Evolutionary conservation across 1,140 invertebrate genomes (phyloP).

Genomic region (Matsumurasca onukii): DNA sequence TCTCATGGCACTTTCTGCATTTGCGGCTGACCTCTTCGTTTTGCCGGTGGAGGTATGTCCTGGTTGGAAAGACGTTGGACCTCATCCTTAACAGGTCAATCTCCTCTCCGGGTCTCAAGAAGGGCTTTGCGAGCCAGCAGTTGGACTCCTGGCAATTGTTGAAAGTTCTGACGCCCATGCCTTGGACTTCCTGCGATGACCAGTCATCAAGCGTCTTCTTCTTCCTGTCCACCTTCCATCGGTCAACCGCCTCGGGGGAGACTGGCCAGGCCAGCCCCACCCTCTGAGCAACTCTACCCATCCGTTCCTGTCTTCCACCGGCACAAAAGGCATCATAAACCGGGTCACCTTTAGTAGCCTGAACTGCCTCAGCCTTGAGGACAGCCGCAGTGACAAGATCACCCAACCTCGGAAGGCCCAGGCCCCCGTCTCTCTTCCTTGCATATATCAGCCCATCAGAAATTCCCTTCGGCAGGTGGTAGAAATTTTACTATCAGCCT

Average conservation of each 20-base stretch:
- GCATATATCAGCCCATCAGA: no score
- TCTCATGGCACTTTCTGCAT: not conserved
- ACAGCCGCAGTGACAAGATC: not conserved
- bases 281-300: not conserved
- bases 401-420: not conserved
- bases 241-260: no score
- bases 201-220: not conserved
- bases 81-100: not conserved
- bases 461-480: not conserved
- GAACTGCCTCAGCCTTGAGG: no score
- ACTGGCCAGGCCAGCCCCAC: not conserved
- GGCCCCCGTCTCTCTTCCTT: no score
- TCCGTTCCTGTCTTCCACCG: not conserved
- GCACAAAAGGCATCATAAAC: not conserved
- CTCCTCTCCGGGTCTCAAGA: not conserved
- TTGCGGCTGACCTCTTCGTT: not conserved
- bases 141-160: no score
- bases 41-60: no score
- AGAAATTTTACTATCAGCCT: not conserved
- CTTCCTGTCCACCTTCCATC: no score
- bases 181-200: not conserved
- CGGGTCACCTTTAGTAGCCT: no score
- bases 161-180: not conserved
- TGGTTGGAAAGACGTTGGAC: no score
- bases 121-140: no score